Base-by-base conservation (phyloP, 2,888 invertebrate genomes). In the Petrolisthes cinctipes region DNA sequence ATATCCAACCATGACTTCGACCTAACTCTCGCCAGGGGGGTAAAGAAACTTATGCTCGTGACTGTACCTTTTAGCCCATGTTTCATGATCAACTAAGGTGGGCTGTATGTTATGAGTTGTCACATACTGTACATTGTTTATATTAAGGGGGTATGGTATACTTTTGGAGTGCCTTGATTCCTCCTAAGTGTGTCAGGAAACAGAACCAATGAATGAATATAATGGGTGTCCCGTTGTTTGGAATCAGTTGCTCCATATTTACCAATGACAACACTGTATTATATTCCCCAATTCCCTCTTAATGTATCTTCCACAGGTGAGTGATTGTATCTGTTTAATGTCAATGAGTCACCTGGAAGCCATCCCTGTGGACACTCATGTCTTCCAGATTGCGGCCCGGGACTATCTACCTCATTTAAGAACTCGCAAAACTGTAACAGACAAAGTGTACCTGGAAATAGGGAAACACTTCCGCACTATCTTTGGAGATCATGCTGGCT, bases 251-350 rank as follows among this genome's bases (percentile, higher is more conserved):
- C 37, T 37, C 37, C 37, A 37, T 37, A 37, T 37, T 37, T 37
- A 37, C 37, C 37, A 37, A 37, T 37, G 37, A 37, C 37, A 37
- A 37, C 66, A 14, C 14, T 66, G n/a, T 66, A n/a, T 14, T 11
- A 11, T n/a, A 66, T 11, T 66, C 11, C n/a, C 11, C n/a, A 2
- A 14, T 11, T 14, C 11, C 11, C n/a, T 66, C 66, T 66, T 14
- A 66, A 11, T 14, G 66, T 66, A 61, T 17, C 61, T 61, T 61
- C 17, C 17, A 11, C 61, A 97, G 96, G 97, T 99, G 23, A 98
- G 99, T 0, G 99, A 99, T 93, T 99, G 99, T 93, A 96, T 99
- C 91, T 98, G 97, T 92, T 94, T 99, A 37, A 99, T 99, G 99
- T 98, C 98, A 0, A 93, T 99, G 83, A 96, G 96, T 86, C 97